A percentile compares a stretch with the other conserved stretches of the same genome.
Evolutionary conservation across 2,888 invertebrate genomes (phyloP).

Genomic region (Drosophila barbarae): DNA sequence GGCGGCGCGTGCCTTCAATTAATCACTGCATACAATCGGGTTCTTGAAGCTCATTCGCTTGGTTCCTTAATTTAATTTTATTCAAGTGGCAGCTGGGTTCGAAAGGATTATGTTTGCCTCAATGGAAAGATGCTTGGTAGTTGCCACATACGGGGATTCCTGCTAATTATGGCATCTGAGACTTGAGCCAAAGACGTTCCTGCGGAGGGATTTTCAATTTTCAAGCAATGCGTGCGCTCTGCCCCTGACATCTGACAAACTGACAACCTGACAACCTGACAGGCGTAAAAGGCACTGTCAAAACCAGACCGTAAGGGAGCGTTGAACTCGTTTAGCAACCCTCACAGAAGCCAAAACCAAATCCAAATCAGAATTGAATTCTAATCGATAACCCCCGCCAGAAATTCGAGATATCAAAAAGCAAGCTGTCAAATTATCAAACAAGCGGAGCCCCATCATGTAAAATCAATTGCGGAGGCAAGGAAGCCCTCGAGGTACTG

Average conservation of each 20-base stretch:
- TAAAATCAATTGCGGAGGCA: slow-evolving; percentile 39
- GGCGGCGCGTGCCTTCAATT: slow-evolving; percentile 74
- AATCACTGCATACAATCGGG: slow-evolving; percentile 57
- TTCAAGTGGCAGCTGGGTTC: slow-evolving; percentile 47
- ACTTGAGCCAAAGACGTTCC: slow-evolving; percentile 18
- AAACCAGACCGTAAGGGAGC: slow-evolving; percentile 50
- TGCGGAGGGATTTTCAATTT: slow-evolving; percentile 42
- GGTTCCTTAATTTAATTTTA: slow-evolving; percentile 52
- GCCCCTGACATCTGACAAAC: slow-evolving; percentile 55
- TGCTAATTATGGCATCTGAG: slow-evolving; percentile 49
- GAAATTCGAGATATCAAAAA: slow-evolving; percentile 69
- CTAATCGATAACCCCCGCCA: slow-evolving; percentile 38
- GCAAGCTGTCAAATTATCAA: slow-evolving; percentile 69
- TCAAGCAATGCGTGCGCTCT: slow-evolving; percentile 20
- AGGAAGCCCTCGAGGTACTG: slow-evolving; percentile 11
- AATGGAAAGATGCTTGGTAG: slow-evolving; percentile 18
- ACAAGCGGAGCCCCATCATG: slow-evolving; percentile 32
- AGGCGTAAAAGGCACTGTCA: slow-evolving; percentile 51
- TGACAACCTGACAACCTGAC: slow-evolving; percentile 62
- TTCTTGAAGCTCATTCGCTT: slow-evolving; percentile 12
- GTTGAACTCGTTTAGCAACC: slow-evolving; percentile 58
- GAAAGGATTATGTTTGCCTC: slow-evolving; percentile 43
- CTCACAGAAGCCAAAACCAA: slow-evolving; percentile 15
- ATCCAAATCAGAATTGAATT: slow-evolving; percentile 50
- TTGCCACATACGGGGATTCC: slow-evolving; percentile 17